Evolutionary conservation across 2,113 vertebrate species (phyloP), one percentile per base, ranked within the genome.

Genomic region (Dromas ardeola): DNA sequence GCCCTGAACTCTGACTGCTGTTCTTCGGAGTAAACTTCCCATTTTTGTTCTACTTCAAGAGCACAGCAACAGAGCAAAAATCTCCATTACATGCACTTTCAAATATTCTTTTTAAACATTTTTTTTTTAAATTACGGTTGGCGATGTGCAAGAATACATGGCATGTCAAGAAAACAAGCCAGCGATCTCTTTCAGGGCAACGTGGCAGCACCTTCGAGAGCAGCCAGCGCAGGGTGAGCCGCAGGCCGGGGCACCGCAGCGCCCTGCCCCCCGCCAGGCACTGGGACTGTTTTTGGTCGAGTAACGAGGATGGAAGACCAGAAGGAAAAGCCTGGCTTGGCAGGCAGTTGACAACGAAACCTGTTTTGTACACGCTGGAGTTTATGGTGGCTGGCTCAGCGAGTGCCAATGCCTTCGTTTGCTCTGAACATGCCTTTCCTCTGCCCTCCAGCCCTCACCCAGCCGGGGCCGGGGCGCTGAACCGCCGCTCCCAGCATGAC

Each of bases 401-500:
- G 25, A 67, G 32, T 0, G 1, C 30, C 52, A 40, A 43, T 70
- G 50, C 36, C 40, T 78, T 10, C 2, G 3, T 29, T 52, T 42
- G 36, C 49, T 52, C 56, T 0, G 1, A 22, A 18, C 2, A 0
- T 52, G 61, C 50, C 69, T n/a, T 47, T 78, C 52, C 62, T 76
- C 23, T 88, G 67, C 59, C 38, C 59, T 86, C 10, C 81, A 78
- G 81, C 58, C 52, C n/a, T 69, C 45, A 52, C 7, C 36, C 59
- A 27, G 4, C 34, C 1, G 3, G 18, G 10, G 36, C 9, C 0
- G 2, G 11, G 32, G 43, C 52, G 52, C 71, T 69, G 80, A 67
- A 26, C 52, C 2, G 0, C 8, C 0, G 36, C 59, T 47, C 66
- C 32, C 1, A 2, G 34, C 67, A 13, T 2, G 3, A 29, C 65